Evolutionary conservation across 2,113 vertebrate species (phyloP).

Genomic region (Microcebus lehilahytsara): DNA sequence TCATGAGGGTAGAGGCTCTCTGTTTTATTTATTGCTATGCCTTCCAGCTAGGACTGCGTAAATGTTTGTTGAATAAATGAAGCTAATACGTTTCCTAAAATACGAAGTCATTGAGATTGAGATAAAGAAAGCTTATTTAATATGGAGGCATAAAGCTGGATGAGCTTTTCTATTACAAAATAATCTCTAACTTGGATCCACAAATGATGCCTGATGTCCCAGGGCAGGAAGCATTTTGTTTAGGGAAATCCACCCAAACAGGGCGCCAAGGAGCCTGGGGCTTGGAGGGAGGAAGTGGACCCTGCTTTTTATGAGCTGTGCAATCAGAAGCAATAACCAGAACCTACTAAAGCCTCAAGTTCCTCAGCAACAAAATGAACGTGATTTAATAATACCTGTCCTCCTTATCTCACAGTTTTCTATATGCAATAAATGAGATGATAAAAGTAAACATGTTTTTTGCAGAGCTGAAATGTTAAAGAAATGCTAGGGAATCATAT

Average conservation of each 20-base stretch:
- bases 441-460: neutral
- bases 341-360: neutral
- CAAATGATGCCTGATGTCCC: slow-evolving; percentile 45
- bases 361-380: neutral
- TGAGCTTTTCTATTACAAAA: slow-evolving; percentile 37
- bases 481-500: neutral
- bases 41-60: slow-evolving; percentile 7
- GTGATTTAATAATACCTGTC: neutral
- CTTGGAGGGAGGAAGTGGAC: neutral
- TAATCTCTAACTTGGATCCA: slow-evolving; percentile 57
- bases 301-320: neutral
- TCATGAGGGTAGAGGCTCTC: neutral
- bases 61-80: slow-evolving; percentile 32
- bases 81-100: slow-evolving; percentile 27
- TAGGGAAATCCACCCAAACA: slow-evolving; percentile 51
- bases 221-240: slow-evolving; percentile 66
- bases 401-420: neutral
- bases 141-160: slow-evolving; percentile 15
- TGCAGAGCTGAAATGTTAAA: slow-evolving; percentile 7
- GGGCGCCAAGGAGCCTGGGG: slow-evolving; percentile 55
- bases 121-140: slow-evolving; percentile 49
- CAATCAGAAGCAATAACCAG: neutral
- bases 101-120: slow-evolving; percentile 45
- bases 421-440: neutral
- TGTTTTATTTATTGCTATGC: neutral